Evolutionary conservation across 1,140 invertebrate genomes (phyloP).

Genomic region (Neodiprion virginianus): DNA sequence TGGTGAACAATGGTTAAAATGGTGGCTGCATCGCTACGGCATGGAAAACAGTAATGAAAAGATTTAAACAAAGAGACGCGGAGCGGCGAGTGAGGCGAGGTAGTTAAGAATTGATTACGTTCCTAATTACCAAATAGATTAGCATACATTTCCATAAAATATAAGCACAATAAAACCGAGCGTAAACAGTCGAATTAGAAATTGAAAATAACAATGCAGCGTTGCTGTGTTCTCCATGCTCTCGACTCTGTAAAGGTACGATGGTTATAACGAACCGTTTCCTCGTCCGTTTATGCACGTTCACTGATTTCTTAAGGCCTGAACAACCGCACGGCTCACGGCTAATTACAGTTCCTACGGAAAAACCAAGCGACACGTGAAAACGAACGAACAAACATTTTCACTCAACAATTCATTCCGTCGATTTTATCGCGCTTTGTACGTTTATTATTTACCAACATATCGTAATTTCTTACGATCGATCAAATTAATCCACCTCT

Average conservation of each 20-base stretch:
- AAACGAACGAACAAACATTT: background rate
- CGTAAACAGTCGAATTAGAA: slow-evolving; percentile 7
- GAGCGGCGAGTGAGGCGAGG: background rate
- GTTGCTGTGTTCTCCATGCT: background rate
- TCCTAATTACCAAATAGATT: slow-evolving; percentile 4
- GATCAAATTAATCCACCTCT: too few relatives aligned
- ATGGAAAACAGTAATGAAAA: too few relatives aligned
- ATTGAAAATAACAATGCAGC: slow-evolving; percentile 1
- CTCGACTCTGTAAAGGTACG: too few relatives aligned
- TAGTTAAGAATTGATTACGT: slow-evolving; percentile 3
- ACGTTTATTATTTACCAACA: too few relatives aligned
- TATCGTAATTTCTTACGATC: too few relatives aligned
- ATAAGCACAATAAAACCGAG: background rate
- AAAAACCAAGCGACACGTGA: background rate
- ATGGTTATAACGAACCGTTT: background rate
- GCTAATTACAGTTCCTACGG: background rate
- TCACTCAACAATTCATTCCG: background rate
- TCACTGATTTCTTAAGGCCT: background rate
- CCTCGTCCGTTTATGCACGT: background rate
- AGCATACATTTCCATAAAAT: background rate
- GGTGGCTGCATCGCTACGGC: too few relatives aligned
- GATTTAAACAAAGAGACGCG: too few relatives aligned
- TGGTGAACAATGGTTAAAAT: too few relatives aligned
- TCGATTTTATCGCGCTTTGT: too few relatives aligned
- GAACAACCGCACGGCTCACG: background rate